Evolutionary conservation across 2,888 invertebrate genomes (phyloP).

Genomic region (Amblyteles armatorius): DNA sequence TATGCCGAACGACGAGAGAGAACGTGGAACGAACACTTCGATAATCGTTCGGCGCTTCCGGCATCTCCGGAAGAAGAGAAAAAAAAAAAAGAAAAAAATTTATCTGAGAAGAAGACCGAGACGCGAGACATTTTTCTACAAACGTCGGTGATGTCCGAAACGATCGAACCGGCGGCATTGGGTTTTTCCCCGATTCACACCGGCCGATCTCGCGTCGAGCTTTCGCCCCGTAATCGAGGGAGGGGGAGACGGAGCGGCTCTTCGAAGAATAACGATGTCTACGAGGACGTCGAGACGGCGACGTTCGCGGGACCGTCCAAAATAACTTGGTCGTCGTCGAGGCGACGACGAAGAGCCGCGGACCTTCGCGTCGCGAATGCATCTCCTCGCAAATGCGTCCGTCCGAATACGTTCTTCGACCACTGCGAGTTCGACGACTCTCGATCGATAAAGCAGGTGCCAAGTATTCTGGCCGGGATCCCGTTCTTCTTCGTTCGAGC

Average conservation of each 20-base stretch:
- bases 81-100: not conserved
- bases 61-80: constrained; percentile 18
- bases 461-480: not conserved
- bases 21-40: constrained; percentile 44
- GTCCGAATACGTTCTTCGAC: not conserved
- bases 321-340: constrained; percentile 70
- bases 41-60: constrained; percentile 54
- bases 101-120: not conserved
- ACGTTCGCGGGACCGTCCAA: constrained; percentile 70
- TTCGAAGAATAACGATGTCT: constrained; percentile 79
- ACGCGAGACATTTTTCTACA: not conserved
- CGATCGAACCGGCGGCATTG: not conserved
- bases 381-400: constrained; percentile 29
- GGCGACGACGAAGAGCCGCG: constrained; percentile 50
- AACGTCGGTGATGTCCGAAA: not conserved
- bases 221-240: not conserved
- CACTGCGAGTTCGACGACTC: constrained; percentile 15
- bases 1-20: constrained; percentile 44
- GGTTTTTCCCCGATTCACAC: constrained; percentile 22
- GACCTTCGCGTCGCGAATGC: constrained; percentile 30
- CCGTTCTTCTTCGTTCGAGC: not conserved
- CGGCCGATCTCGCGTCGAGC: constrained; percentile 2
- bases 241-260: constrained; percentile 16
- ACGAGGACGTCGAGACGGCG: constrained; percentile 79
- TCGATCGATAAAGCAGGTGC: constrained; percentile 22